Percentiles rank a stretch among this genome's conserved stretches.
These are phyloP conservation scores for Bothrops jararaca DNA, from an alignment of 2,113 vertebrate genomes.

Conservation along the genomic window DNA sequence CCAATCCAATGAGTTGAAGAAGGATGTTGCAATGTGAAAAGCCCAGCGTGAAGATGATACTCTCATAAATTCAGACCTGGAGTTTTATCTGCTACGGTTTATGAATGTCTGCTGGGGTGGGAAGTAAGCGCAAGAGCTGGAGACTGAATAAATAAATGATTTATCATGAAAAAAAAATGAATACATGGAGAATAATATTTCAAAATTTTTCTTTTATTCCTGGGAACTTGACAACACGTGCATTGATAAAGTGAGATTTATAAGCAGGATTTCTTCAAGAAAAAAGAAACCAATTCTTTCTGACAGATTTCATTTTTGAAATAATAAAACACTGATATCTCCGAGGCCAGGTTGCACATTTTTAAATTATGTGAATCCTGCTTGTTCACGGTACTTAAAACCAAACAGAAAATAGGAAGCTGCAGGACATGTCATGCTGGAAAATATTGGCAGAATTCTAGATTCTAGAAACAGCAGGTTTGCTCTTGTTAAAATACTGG, in stretches of 20 bases:
- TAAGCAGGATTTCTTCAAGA: background rate
- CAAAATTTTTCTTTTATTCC: background rate
- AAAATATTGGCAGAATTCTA: background rate
- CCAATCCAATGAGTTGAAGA: background rate
- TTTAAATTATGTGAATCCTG: background rate
- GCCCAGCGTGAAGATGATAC: background rate
- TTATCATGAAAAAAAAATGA: no score
- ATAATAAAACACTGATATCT: background rate
- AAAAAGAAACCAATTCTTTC: background rate
- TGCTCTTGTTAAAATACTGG: background rate
- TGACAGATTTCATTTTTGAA: background rate
- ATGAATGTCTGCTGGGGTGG: background rate
- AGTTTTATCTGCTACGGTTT: background rate
- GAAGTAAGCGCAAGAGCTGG: background rate
- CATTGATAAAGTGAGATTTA: background rate
- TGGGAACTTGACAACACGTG: background rate
- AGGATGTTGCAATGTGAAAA: background rate
- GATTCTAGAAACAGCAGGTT: background rate
- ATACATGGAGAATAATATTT: no score
- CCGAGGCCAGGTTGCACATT: background rate
- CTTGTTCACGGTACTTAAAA: background rate
- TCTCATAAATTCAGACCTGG: background rate
- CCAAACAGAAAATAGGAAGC: background rate
- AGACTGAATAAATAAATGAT: background rate
- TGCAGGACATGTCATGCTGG: background rate